phyloP scores from a whole-genome alignment of 2,797 vertebrate species.

The Darevskia nairensis region DNA sequence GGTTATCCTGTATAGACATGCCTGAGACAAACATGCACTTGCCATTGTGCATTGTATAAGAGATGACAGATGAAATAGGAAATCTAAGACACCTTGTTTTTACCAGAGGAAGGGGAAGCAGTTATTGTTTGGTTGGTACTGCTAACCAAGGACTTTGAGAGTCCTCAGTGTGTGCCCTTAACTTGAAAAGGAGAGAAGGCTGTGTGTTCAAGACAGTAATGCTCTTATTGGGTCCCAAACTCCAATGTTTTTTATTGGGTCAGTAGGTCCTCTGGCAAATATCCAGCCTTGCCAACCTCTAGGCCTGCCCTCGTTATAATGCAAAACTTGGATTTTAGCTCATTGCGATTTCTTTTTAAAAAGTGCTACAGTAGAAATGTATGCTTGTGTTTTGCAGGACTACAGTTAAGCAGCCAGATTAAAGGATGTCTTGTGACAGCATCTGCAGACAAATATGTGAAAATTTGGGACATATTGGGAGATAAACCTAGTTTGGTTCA shows the following conservation, averaged over 20 bases:
- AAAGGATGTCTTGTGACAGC: slow-evolving; percentile 95
- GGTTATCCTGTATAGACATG: background rate
- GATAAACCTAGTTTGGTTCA: slow-evolving; percentile 93
- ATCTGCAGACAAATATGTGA: slow-evolving; percentile 93
- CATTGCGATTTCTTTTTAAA: background rate
- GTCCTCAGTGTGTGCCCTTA: background rate
- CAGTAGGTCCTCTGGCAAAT: background rate
- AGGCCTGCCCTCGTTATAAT: background rate
- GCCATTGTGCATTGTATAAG: background rate
- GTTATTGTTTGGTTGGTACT: background rate
- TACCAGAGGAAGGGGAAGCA: background rate
- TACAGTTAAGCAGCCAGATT: slow-evolving; percentile 94
- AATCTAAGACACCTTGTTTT: background rate
- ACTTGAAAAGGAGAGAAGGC: background rate
- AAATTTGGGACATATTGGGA: slow-evolving; percentile 95
- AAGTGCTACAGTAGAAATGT: background rate
- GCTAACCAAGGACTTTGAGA: background rate
- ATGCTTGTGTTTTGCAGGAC: slow-evolving; percentile 77
- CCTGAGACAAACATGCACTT: background rate
- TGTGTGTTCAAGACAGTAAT: background rate
- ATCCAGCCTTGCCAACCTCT: background rate
- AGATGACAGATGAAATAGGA: background rate
- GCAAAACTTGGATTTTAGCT: background rate
- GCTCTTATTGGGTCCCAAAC: background rate
- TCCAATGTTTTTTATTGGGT: background rate